These are phyloP conservation scores for Bursaphelenchus okinawaensis DNA, from an alignment of 2,888 invertebrate genomes.

Conservation along the genomic window DNA sequence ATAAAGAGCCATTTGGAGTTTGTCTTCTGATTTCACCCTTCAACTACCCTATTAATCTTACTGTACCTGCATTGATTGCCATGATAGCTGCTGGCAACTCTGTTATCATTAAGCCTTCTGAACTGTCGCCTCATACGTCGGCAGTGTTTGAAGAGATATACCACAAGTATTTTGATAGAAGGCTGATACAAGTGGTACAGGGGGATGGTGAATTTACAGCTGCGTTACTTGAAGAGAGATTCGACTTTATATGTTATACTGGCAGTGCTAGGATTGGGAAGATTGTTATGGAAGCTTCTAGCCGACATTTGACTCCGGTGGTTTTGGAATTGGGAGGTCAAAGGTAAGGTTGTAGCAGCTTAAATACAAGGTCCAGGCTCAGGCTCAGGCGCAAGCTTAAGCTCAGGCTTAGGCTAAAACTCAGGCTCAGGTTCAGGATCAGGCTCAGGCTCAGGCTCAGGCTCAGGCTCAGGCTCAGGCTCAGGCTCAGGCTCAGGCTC, in stretches of 20 bases:
- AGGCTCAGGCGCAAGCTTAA: too few relatives aligned
- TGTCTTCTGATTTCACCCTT: slow-evolving; percentile 76
- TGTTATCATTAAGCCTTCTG: slow-evolving; percentile 45
- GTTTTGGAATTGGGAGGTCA: slow-evolving; percentile 79
- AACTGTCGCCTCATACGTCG: slow-evolving; percentile 36
- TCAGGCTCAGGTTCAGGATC: too few relatives aligned
- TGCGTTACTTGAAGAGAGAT: slow-evolving; percentile 76
- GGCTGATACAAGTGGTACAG: slow-evolving; percentile 67
- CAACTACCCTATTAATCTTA: slow-evolving; percentile 77
- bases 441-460: too few relatives aligned
- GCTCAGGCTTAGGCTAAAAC: too few relatives aligned
- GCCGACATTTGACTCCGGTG: slow-evolving; percentile 81
- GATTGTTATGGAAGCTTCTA: slow-evolving; percentile 80
- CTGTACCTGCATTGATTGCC: slow-evolving; percentile 41
- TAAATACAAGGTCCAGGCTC: too few relatives aligned
- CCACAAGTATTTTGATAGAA: slow-evolving; percentile 41
- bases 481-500: too few relatives aligned
- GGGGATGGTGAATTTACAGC: slow-evolving; percentile 81
- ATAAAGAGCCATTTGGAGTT: slow-evolving; percentile 80
- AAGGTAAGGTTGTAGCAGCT: too few relatives aligned
- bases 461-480: too few relatives aligned
- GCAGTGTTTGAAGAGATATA: slow-evolving; percentile 34
- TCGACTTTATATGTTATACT: slow-evolving; percentile 93
- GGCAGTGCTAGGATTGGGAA: slow-evolving; percentile 75
- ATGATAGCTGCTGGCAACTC: slow-evolving; percentile 48